Evolutionary conservation across 2,797 vertebrate genomes (phyloP), one percentile per base, ranked within the genome.

Genomic region (Pangasius larnaudii): DNA sequence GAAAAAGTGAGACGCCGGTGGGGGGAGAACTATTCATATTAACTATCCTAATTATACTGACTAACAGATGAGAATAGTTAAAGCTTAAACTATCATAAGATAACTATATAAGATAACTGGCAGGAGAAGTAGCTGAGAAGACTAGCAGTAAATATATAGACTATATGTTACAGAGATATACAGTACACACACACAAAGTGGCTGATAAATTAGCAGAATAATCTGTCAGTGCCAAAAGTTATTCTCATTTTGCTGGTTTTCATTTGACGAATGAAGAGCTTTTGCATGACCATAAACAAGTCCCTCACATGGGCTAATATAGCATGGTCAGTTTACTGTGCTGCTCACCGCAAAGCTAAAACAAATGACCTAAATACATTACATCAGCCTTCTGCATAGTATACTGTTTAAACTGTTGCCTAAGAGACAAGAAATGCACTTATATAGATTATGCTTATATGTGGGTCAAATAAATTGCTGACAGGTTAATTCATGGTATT

Each of bases 311-410:
- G 51, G 27, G 51, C 77, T 79, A 74, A 74, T 69, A 13, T 19
- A 22, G 36, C 67, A 39, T 19, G 18, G 33, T 30, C 13, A 14
- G 16, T 79, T 79, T 56, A 79, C 16, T 56, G n/a, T 19, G 9
- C 30, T 33, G 51, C 77, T 56, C 14, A 56, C 77, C n/a, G 33
- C 77, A 77, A 51, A 16, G 27, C 74, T n/a, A 22, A 56, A 59
- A 80, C 78, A 59, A 80, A 59, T 59, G 56, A 80, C 33, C 56
- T 11, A 58, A 79, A 18, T 91, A 7, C 91, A 93, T 95, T 95
- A 94, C 91, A 71, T 95, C 93, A 94, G 90, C 90, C 90, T 87
- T 90, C 85, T 80, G 30, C 53, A 36, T 24, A 58, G 1, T 80
- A 36, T 13, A 39, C 53, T 80, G n/a, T 65, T 61, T 53, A 79